Evolutionary conservation across 2,797 vertebrate genomes (phyloP).

Genomic region (Epinephelus coioides): DNA sequence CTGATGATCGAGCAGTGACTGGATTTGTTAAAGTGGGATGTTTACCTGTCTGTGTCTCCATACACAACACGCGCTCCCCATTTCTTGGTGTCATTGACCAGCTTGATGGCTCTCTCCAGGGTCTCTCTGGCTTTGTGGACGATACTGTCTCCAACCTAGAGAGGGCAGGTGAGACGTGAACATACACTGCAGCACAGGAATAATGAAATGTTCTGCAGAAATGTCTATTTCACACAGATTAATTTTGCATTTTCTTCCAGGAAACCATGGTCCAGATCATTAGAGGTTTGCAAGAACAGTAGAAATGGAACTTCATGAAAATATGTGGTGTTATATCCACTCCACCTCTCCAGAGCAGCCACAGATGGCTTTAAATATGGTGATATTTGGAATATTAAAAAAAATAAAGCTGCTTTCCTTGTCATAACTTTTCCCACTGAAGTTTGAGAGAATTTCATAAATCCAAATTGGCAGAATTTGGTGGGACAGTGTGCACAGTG

Average conservation of each 20-base stretch:
- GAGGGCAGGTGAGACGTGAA: not conserved
- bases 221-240: not conserved
- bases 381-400: not conserved
- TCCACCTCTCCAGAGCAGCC: not conserved
- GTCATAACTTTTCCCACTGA: not conserved
- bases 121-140: conserved; percentile 99
- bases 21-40: not conserved
- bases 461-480: too few relatives aligned
- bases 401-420: not conserved
- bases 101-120: conserved; percentile 95
- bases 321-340: not conserved
- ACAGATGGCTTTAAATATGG: conserved; percentile 4
- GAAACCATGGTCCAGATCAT: not conserved
- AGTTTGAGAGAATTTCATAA: not conserved
- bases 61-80: conserved; percentile 97
- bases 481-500: not conserved
- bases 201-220: not conserved
- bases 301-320: not conserved
- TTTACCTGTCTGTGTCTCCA: conserved; percentile 93
- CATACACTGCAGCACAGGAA: not conserved
- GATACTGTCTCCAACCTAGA: conserved; percentile 96
- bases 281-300: not conserved
- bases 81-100: conserved; percentile 97
- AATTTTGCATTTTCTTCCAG: not conserved
- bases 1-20: not conserved